Conservation (phyloP, 2,113 vertebrate genomes). For the Taurulus bubalis region DNA sequence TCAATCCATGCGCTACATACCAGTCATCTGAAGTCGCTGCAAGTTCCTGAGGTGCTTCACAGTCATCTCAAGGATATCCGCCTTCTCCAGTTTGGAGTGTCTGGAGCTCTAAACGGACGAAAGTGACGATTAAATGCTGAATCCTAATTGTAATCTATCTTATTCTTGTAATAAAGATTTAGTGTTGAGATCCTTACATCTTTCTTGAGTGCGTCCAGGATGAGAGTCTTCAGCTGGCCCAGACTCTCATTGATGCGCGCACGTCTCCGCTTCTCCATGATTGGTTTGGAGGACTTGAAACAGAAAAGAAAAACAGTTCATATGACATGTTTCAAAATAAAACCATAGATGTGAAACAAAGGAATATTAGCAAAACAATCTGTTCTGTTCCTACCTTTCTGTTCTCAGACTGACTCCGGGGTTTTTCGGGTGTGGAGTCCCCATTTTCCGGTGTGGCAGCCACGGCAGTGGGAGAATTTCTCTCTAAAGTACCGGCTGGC, state of each 20-base stretch:
- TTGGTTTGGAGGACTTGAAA: slow-evolving; percentile 89
- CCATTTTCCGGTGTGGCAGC: slow-evolving; percentile 86
- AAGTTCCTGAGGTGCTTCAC: slow-evolving; percentile 95
- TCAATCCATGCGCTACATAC: slow-evolving; percentile 75
- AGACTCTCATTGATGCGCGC: slow-evolving; percentile 93
- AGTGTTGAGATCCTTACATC: slow-evolving; percentile 85
- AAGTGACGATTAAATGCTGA: neutral
- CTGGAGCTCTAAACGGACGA: slow-evolving; percentile 87
- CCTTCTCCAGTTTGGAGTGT: slow-evolving; percentile 97
- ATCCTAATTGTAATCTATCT: neutral
- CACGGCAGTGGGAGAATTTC: slow-evolving; percentile 86
- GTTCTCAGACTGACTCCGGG: slow-evolving; percentile 86
- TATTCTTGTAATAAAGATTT: neutral
- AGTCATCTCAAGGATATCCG: slow-evolving; percentile 97
- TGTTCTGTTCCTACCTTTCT: slow-evolving; percentile 85
- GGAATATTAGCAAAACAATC: neutral
- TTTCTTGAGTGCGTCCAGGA: slow-evolving; percentile 92
- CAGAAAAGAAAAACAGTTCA: neutral
- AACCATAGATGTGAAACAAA: neutral
- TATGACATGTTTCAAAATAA: neutral
- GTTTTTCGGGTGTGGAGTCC: slow-evolving; percentile 86
- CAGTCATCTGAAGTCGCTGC: slow-evolving; percentile 91
- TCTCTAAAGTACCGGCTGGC: slow-evolving; percentile 90
- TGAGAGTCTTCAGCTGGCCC: slow-evolving; percentile 90
- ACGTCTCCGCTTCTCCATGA: slow-evolving; percentile 92